phyloP scores from a whole-genome alignment of 2,797 vertebrate genomes.

The Rousettus madagascariensis region DNA sequence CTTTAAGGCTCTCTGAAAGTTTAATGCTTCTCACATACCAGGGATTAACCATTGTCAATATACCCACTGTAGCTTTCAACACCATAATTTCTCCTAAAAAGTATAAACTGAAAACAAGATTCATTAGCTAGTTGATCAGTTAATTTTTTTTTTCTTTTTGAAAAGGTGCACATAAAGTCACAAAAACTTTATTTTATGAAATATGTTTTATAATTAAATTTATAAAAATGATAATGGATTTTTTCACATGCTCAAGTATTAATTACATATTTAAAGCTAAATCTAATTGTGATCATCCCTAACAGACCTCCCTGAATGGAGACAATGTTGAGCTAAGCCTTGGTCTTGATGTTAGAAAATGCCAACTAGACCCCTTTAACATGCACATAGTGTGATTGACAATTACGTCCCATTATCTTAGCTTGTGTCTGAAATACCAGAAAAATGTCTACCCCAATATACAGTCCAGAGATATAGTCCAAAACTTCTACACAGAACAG shows the following conservation, averaged over 20 bases:
- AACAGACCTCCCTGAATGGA: background rate
- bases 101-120: slow-evolving; percentile 4
- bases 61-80: background rate
- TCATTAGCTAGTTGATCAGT: background rate
- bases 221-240: background rate
- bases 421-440: slow-evolving; percentile 15
- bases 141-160: background rate
- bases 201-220: background rate
- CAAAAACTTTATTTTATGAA: slow-evolving; percentile 30
- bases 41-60: slow-evolving; percentile 50
- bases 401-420: background rate
- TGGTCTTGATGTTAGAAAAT: background rate
- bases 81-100: background rate
- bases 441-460: background rate
- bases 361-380: background rate
- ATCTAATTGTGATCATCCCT: background rate
- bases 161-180: background rate
- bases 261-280: background rate
- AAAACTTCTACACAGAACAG: background rate
- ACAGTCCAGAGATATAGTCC: background rate
- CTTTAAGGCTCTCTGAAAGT: slow-evolving; percentile 50
- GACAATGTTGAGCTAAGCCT: background rate
- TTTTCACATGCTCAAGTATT: background rate
- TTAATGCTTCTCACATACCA: slow-evolving; percentile 57
- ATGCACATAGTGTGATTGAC: background rate